These are phyloP conservation scores for Crocidura indochinensis DNA, from an alignment of 2,797 vertebrate species.

Conservation along the genomic window DNA sequence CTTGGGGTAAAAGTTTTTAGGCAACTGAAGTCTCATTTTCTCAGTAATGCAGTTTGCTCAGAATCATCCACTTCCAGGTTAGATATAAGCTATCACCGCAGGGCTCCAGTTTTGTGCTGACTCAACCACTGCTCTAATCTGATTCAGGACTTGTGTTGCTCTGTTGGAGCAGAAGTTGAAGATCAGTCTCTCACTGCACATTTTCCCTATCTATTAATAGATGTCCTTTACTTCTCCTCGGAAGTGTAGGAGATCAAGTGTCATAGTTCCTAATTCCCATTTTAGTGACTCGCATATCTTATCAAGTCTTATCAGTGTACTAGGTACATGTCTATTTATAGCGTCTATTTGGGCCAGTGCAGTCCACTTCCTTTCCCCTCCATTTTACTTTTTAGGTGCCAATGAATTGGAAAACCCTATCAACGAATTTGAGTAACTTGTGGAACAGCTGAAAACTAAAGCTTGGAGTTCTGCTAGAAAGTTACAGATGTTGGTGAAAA, in stretches of 20 bases:
- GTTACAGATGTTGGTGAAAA: neutral
- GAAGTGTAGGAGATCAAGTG: neutral
- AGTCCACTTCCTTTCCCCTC: neutral
- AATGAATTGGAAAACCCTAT: neutral
- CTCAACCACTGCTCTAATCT: neutral
- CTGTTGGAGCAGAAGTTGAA: neutral
- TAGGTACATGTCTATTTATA: neutral
- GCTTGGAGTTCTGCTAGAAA: neutral
- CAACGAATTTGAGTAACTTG: neutral
- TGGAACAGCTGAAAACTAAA: neutral
- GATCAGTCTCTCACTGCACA: neutral
- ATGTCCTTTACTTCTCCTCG: neutral
- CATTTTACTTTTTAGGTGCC: neutral
- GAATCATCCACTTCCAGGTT: too few relatives aligned
- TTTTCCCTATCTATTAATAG: neutral
- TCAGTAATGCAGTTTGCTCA: neutral
- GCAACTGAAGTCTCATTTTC: neutral
- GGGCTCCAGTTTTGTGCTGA: neutral
- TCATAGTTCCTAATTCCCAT: too few relatives aligned
- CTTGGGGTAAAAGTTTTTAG: neutral
- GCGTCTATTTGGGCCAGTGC: neutral
- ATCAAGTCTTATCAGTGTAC: too few relatives aligned
- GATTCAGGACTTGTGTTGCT: neutral
- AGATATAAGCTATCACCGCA: neutral
- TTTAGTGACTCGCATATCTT: too few relatives aligned